phyloP scores from a whole-genome alignment of 23 tunicate genomes.

The Pegea sp. region DNA sequence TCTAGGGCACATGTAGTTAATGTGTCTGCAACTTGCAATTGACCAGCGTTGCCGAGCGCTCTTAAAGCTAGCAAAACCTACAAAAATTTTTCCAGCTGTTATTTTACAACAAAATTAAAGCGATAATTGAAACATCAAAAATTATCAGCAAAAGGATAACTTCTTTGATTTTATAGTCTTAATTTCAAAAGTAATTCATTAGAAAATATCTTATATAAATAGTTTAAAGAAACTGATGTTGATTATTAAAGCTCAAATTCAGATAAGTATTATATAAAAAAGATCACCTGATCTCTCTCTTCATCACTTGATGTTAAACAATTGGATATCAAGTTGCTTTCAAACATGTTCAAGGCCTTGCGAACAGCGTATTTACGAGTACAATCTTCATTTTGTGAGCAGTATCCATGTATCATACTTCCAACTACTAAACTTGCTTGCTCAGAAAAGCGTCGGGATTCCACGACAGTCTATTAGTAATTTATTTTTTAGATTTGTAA shows the following conservation, averaged over 20 bases:
- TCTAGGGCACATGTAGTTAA: conserved; percentile 30
- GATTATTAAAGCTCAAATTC: too few relatives aligned
- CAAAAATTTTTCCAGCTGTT: conserved; percentile 1
- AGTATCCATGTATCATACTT: conserved; percentile 48
- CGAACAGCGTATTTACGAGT: conserved; percentile 16
- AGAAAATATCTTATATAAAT: background rate
- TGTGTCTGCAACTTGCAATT: conserved; percentile 7
- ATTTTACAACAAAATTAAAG: too few relatives aligned
- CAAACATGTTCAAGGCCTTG: conserved; percentile 15
- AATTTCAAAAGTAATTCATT: background rate
- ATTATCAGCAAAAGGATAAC: too few relatives aligned
- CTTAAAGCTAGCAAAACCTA: conserved; percentile 44
- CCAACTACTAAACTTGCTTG: conserved; percentile 42
- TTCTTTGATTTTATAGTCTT: background rate
- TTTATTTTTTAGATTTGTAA: background rate
- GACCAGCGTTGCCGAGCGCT: conserved; percentile 81
- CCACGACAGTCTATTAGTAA: conserved; percentile 20
- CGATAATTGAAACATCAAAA: too few relatives aligned
- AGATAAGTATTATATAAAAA: too few relatives aligned
- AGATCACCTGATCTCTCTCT: conserved; percentile 30
- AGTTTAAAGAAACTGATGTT: background rate
- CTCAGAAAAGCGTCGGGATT: conserved; percentile 13
- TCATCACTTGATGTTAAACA: conserved; percentile 40
- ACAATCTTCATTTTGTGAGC: conserved; percentile 22
- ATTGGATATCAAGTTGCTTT: conserved; percentile 54